These are phyloP conservation scores for Eurytoma californica DNA, from an alignment of 2,888 invertebrate genomes.

Conservation along the genomic window DNA sequence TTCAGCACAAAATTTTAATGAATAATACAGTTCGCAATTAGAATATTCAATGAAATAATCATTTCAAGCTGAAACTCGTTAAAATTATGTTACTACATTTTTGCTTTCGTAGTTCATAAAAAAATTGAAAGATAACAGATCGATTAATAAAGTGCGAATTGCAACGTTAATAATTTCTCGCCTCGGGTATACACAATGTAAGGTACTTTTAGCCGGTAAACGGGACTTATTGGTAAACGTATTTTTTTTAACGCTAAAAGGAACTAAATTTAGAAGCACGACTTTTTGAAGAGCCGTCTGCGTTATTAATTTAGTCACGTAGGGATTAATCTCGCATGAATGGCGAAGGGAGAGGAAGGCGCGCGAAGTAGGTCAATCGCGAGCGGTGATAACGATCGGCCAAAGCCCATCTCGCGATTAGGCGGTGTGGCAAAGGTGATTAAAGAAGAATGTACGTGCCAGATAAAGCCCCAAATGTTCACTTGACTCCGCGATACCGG, in stretches of 20 bases:
- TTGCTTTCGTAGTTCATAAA: too few relatives aligned
- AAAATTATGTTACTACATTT: too few relatives aligned
- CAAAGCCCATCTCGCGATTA: conserved; percentile 54
- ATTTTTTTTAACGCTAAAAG: conserved; percentile 2
- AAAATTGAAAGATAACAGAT: too few relatives aligned
- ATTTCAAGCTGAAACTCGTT: too few relatives aligned
- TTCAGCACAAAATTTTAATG: too few relatives aligned
- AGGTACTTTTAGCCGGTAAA: too few relatives aligned
- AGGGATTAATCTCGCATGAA: conserved; percentile 56
- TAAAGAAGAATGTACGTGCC: conserved; percentile 37
- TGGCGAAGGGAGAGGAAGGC: conserved; percentile 37
- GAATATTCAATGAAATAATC: too few relatives aligned
- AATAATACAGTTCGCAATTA: too few relatives aligned
- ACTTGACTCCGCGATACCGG: conserved; percentile 3
- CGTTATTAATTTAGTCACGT: conserved; percentile 51
- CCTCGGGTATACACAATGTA: too few relatives aligned
- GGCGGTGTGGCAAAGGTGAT: conserved; percentile 48
- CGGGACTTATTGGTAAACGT: too few relatives aligned
- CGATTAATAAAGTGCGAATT: too few relatives aligned
- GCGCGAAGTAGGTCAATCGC: conserved; percentile 53
- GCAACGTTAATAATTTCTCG: too few relatives aligned
- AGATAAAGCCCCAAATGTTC: conserved; percentile 23
- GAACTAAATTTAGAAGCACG: conserved; percentile 33
- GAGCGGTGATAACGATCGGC: conserved; percentile 52
- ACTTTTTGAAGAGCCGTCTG: conserved; percentile 29